Percentiles rank a stretch among this genome's conserved stretches.
Conservation (phyloP, 2,113 vertebrate species). For the Microcebus ravelobensis region DNA sequence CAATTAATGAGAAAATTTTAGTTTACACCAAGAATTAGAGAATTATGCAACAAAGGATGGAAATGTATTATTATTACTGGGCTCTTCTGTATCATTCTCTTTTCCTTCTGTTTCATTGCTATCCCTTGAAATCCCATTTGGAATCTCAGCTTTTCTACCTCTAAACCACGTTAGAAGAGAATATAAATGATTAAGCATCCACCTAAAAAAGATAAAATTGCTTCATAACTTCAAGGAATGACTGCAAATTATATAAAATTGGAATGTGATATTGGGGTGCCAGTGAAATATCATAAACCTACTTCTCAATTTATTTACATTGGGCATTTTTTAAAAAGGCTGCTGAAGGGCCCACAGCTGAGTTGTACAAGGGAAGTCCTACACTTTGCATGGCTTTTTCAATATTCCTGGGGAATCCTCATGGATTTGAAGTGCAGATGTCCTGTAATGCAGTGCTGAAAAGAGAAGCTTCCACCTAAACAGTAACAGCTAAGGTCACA, state of each 20-base stretch:
- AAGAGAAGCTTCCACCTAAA: slow-evolving; percentile 15
- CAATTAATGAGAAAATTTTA: background rate
- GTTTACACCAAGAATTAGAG: background rate
- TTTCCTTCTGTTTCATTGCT: background rate
- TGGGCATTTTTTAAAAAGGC: background rate
- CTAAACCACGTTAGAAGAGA: background rate
- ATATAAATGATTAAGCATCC: background rate
- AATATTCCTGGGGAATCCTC: slow-evolving; percentile 52
- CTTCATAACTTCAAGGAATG: slow-evolving; percentile 19
- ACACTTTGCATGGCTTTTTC: background rate
- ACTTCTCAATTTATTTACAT: background rate
- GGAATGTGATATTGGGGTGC: background rate
- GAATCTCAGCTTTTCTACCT: background rate
- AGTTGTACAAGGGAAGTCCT: background rate
- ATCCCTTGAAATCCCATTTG: background rate
- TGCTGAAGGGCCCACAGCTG: slow-evolving; percentile 40
- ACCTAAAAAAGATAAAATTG: background rate
- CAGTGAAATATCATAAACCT: background rate
- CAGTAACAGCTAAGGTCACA: background rate
- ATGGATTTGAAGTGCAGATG: slow-evolving; percentile 56
- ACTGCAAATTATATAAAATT: background rate
- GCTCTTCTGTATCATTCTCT: background rate
- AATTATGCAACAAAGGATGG: background rate
- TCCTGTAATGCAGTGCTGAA: slow-evolving; percentile 66
- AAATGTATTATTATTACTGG: fast-evolving